Conservation (phyloP, 2,113 vertebrate genomes). For the Ranitomeya imitator region DNA sequence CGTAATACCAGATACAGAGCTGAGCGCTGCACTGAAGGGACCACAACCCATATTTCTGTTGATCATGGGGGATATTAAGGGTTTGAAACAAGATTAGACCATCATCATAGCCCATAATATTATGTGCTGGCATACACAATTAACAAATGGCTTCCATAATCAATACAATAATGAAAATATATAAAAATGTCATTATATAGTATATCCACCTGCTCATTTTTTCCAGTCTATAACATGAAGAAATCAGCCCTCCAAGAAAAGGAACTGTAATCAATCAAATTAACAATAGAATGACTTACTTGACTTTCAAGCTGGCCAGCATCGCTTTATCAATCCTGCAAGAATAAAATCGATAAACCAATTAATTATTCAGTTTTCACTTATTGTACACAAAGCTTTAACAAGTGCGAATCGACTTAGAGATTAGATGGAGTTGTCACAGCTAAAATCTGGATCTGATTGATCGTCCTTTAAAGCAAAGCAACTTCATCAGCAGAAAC, state of each 20-base stretch:
- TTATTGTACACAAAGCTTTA: background rate
- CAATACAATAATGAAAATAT: background rate
- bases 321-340: slow-evolving; percentile 82
- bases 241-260: background rate
- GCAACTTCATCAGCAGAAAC: slow-evolving; percentile 26
- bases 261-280: slow-evolving; percentile 9
- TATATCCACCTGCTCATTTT: background rate
- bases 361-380: slow-evolving; percentile 46
- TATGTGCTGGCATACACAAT: background rate
- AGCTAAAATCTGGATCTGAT: slow-evolving; percentile 6
- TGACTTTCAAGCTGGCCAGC: slow-evolving; percentile 79
- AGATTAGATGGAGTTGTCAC: slow-evolving; percentile 16
- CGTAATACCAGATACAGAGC: too few relatives aligned
- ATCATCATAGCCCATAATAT: background rate
- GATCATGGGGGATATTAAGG: background rate
- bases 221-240: background rate
- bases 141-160: background rate
- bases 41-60: background rate
- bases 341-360: slow-evolving; percentile 57
- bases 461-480: background rate
- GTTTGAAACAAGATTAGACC: background rate
- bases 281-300: slow-evolving; percentile 71
- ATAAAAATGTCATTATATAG: background rate
- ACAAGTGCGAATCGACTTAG: slow-evolving; percentile 2
- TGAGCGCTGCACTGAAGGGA: too few relatives aligned